Evolutionary conservation across 2,113 vertebrate species (phyloP).

Genomic region (Cacatua alba): DNA sequence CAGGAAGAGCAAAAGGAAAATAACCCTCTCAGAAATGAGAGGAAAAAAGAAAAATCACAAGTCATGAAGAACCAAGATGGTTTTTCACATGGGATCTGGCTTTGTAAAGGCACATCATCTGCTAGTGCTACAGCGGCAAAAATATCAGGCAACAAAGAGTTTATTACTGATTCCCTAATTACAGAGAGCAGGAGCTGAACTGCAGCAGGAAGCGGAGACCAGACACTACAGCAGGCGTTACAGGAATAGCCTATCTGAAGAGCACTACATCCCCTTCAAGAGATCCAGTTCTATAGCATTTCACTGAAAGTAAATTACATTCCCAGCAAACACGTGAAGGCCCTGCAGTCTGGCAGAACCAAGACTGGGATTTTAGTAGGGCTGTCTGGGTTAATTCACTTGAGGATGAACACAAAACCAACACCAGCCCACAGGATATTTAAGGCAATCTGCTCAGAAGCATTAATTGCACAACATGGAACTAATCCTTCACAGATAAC

Average conservation of each 20-base stretch:
- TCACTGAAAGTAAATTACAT: not conserved
- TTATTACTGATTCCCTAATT: not conserved
- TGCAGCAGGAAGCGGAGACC: slow-evolving; percentile 1
- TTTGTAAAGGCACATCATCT: not conserved
- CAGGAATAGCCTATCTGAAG: slow-evolving; percentile 1
- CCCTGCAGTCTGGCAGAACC: not conserved
- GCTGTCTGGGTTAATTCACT: not conserved
- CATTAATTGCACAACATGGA: not conserved
- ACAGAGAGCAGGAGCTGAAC: not conserved
- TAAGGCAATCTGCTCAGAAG: not conserved
- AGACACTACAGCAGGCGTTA: not conserved
- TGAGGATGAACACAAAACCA: not conserved
- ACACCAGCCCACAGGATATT: not conserved
- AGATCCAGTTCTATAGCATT: not conserved
- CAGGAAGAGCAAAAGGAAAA: not conserved
- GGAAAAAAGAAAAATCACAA: not conserved
- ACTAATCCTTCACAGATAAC: not conserved
- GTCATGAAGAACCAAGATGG: not conserved
- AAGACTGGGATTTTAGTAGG: not conserved
- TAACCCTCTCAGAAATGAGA: accelerated
- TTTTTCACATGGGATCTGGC: not conserved
- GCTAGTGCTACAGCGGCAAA: not conserved
- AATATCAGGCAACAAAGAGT: not conserved
- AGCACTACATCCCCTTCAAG: not conserved
- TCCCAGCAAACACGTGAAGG: not conserved